Evolutionary conservation across 2,113 vertebrate genomes (phyloP), one percentile per base, ranked within the genome.

Genomic region (Tinamus guttatus): DNA sequence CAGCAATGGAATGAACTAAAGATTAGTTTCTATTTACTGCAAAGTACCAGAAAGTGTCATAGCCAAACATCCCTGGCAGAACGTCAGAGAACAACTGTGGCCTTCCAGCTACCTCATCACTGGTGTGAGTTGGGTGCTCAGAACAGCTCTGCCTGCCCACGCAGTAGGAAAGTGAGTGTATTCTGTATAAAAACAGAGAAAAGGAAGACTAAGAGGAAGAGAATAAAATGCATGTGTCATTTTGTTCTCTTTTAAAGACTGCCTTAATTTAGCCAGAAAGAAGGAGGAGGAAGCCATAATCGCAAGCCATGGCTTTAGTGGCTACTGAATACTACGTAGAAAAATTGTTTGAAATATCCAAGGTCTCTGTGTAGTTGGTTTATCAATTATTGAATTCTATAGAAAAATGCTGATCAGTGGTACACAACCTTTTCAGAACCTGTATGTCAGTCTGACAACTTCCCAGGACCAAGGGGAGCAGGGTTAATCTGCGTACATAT

Each of bases 391-490:
- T 49, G 79, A 95, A 81, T 36, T 30, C 68, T n/a, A 11, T 6
- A 70, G 45, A 90, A 87, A 93, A 94, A 15, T 52, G 73, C 64
- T 75, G 80, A 92, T 76, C 87, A 81, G 80, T 84, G 70, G 82
- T 34, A 96, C 73, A 69, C 92, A 96, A 93, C 93, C 90, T 96
- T 94, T 95, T 94, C 93, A 93, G 88, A 94, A 90, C 88, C 89
- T 76, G 78, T 94, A 94, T 93, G 90, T 97, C 92, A 94, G 94
- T 93, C 83, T 96, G 89, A 92, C 88, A 94, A 81, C 88, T 95
- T 96, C 93, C 92, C 88, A 94, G 83, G 92, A 96, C 85, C 90
- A 68, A 97, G 69, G 83, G 93, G 85, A 90, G 83, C 85, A 93
- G 80, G 43, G 69, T 62, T 93, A 75, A 96, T 93, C 95, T 96